Percentiles rank a stretch among this genome's conserved stretches.
Conservation (phyloP, 2,888 invertebrate species). For the Fragum whitleyi region DNA sequence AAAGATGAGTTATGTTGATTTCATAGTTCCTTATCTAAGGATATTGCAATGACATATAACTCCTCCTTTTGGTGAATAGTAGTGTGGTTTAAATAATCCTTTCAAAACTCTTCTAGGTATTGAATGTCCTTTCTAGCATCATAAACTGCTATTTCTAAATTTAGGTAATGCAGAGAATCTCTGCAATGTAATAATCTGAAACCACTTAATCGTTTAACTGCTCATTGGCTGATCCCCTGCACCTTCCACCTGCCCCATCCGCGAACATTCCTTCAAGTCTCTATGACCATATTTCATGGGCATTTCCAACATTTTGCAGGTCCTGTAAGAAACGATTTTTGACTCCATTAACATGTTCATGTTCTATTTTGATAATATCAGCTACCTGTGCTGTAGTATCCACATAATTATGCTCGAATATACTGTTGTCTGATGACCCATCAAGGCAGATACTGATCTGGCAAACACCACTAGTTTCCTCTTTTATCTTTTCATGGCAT, state of each 20-base stretch:
- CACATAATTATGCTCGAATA: not conserved
- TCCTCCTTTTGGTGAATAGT: constrained; percentile 49
- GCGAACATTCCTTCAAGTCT: constrained; percentile 46
- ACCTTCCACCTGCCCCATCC: constrained; percentile 53
- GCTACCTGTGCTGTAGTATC: constrained; percentile 17
- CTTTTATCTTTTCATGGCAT: constrained; percentile 38
- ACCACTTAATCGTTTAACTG: constrained; percentile 3
- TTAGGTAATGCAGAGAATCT: constrained; percentile 44
- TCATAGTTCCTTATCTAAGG: constrained; percentile 42
- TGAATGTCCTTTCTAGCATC: constrained; percentile 36
- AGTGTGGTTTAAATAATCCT: constrained; percentile 44
- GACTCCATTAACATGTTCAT: constrained; percentile 46
- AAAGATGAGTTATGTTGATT: constrained; percentile 38
- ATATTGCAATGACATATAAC: constrained; percentile 34
- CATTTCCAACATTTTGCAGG: constrained; percentile 23
- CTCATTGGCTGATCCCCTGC: constrained; percentile 42
- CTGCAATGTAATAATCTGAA: constrained; percentile 25
- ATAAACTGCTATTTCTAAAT: constrained; percentile 47
- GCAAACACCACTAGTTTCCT: constrained; percentile 21
- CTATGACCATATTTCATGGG: not conserved
- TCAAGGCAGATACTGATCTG: constrained; percentile 38
- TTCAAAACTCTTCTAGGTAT: constrained; percentile 44
- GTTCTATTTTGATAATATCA: constrained; percentile 35
- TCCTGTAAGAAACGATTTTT: constrained; percentile 32
- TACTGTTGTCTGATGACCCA: not conserved